These are phyloP conservation scores for Limnephilus lunatus DNA, from an alignment of 2,888 invertebrate species.

Conservation along the genomic window DNA sequence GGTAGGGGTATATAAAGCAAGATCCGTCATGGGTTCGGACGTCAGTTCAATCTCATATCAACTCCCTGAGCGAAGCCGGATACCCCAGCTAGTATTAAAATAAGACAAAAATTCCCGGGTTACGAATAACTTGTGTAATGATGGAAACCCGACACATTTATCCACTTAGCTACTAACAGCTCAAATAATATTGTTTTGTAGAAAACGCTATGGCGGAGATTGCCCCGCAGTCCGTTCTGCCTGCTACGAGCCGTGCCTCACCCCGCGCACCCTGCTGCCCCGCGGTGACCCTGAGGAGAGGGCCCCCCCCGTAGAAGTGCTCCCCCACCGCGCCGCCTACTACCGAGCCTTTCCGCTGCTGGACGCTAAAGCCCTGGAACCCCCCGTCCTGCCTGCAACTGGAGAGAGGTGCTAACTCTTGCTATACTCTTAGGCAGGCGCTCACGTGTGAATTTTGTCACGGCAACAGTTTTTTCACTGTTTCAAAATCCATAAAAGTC, in stretches of 20 bases:
- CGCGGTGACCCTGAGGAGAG: conserved; percentile 77
- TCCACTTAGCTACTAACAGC: no score
- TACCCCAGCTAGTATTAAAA: no score
- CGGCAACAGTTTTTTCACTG: no score
- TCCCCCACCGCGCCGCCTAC: conserved; percentile 85
- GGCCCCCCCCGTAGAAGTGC: conserved; percentile 87
- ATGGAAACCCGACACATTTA: no score
- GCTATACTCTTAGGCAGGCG: neutral
- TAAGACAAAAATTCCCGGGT: no score
- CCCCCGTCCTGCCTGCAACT: conserved; percentile 70
- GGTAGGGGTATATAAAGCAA: no score
- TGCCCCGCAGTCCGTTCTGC: conserved; percentile 82
- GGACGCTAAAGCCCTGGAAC: conserved; percentile 78
- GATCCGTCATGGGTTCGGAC: no score
- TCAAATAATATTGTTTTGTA: conserved; percentile 67
- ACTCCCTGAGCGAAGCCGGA: no score
- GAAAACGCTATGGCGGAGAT: conserved; percentile 84
- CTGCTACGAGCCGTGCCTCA: conserved; percentile 85
- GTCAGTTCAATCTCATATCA: no score
- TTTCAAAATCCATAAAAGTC: no score
- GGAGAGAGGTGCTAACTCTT: conserved; percentile 68
- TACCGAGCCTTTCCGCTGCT: conserved; percentile 91
- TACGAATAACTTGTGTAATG: neutral
- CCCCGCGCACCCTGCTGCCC: conserved; percentile 69
- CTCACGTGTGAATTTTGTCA: no score